A percentile compares a stretch with the other conserved stretches of the same genome.
Evolutionary conservation across 2,113 vertebrate genomes (phyloP).

Genomic region (Neogale vison): DNA sequence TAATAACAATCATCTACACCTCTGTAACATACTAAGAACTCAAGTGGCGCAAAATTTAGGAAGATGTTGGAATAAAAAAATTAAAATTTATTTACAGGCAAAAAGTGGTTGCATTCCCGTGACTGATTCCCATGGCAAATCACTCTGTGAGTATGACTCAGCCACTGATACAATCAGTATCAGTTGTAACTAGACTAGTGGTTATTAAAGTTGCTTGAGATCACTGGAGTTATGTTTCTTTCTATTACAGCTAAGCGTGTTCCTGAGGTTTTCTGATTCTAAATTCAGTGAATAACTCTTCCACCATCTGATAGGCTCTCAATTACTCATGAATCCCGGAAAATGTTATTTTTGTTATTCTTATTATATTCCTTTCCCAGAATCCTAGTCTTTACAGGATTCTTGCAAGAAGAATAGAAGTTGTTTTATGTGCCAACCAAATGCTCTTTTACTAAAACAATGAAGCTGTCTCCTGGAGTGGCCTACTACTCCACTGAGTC

Average conservation of each 20-base stretch:
- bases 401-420: not conserved
- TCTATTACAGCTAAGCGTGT: not conserved
- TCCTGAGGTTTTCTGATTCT: slow-evolving; percentile 24
- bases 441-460: not conserved
- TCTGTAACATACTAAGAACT: not conserved
- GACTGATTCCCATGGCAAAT: not conserved
- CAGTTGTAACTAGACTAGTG: not conserved
- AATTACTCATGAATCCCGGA: not conserved
- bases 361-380: not conserved
- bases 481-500: not conserved
- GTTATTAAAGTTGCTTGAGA: not conserved
- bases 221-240: not conserved
- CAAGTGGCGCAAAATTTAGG: not conserved
- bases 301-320: not conserved
- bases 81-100: not conserved
- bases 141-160: not conserved
- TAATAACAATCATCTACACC: not conserved
- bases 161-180: not conserved
- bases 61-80: not conserved
- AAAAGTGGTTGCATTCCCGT: not conserved
- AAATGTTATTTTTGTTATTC: not conserved
- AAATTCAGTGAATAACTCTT: slow-evolving; percentile 8
- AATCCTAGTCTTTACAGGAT: not conserved
- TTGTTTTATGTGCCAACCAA: slow-evolving; percentile 22
- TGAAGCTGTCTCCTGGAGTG: not conserved